These are phyloP conservation scores for Parapristionchus giblindavisi DNA, from an alignment of 2,888 invertebrate genomes.

Conservation along the genomic window DNA sequence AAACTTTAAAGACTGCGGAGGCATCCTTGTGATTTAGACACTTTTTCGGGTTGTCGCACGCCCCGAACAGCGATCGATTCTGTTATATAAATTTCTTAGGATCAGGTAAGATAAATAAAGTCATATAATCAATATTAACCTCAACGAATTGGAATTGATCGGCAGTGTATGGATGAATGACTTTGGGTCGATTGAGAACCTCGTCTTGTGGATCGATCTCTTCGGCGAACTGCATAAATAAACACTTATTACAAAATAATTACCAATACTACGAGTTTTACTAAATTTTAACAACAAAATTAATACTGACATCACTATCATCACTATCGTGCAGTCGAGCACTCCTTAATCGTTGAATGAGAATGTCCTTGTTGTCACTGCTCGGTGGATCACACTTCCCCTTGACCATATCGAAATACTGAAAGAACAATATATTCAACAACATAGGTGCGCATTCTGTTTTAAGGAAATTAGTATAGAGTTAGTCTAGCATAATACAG, in stretches of 20 bases:
- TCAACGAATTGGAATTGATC: constrained; percentile 4
- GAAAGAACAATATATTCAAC: not conserved
- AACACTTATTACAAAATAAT: not conserved
- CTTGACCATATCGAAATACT: not conserved
- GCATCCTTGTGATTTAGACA: too few relatives aligned
- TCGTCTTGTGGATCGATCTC: constrained; percentile 17
- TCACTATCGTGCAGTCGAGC: constrained; percentile 14
- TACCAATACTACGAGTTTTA: not conserved
- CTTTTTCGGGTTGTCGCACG: too few relatives aligned
- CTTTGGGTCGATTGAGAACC: not conserved
- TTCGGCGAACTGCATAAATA: not conserved
- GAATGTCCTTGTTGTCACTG: not conserved
- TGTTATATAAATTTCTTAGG: too few relatives aligned
- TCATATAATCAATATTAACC: too few relatives aligned
- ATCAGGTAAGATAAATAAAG: too few relatives aligned
- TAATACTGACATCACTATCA: constrained; percentile 18
- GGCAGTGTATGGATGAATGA: not conserved
- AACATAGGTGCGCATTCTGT: too few relatives aligned
- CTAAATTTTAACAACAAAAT: not conserved
- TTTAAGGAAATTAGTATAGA: too few relatives aligned
- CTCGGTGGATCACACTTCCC: constrained; percentile 10
- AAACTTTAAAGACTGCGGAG: too few relatives aligned
- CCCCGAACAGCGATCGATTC: too few relatives aligned
- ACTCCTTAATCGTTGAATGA: constrained; percentile 10
- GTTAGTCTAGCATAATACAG: too few relatives aligned